Evolutionary conservation across 2,113 vertebrate species (phyloP), one percentile per base, ranked within the genome.

Genomic region (Pseudolaguvia tuberculata): DNA sequence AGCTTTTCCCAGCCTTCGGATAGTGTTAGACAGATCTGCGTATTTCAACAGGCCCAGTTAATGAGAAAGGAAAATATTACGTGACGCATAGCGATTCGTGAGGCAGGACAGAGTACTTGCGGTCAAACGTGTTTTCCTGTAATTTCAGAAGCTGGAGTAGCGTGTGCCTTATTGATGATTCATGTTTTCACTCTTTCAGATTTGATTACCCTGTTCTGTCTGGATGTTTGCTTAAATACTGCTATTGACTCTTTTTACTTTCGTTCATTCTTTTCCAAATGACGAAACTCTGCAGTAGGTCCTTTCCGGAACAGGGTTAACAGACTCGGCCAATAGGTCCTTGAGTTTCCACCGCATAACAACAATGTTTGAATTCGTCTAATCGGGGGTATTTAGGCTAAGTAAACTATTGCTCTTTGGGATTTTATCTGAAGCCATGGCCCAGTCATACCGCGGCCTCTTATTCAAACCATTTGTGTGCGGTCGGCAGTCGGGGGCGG

Each of bases 391-490:
- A 90, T 92, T 93, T 91, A 87, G 89, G 89, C 92, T 92, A 91
- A 94, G 90, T 92, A 93, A 96, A 91, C 91, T 87, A 85, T 92
- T 68, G 70, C 88, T 94, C 88, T 86, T 91, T 85, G 61, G 88
- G 75, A 83, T 87, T 86, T 86, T 80, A 70, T 91, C 81, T 91
- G 84, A 75, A 75, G 83, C 83, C 91, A 86, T 93, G 91, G 93
- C 90, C 92, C 91, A 93, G 89, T 82, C 88, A 81, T 88, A 89
- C 92, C 90, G n/a, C n/a, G 91, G 86, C 81, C 84, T 94, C 81
- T 96, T 89, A 94, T 94, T 93, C 87, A 92, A 95, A 95, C 92
- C 93, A 94, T 91, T 94, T 92, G 91, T 88, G 91, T 92, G 93
- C 87, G 93, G 92, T 93, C 73, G 80, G 86, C 75, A 83, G 82